These are phyloP conservation scores for Adoxophyes honmai DNA, from an alignment of 1,140 invertebrate species.

Conservation along the genomic window DNA sequence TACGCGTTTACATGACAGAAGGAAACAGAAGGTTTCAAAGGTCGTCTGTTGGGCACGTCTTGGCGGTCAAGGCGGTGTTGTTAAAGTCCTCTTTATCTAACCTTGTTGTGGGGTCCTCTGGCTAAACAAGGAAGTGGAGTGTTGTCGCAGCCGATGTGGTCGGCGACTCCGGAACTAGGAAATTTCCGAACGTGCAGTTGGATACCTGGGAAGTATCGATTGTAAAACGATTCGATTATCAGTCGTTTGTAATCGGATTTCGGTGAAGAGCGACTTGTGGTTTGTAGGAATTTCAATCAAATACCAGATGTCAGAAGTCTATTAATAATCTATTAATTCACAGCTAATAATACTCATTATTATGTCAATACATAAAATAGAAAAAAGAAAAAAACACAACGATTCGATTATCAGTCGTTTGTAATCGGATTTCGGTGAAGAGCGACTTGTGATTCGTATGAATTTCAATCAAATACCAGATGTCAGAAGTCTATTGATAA, in stretches of 20 bases:
- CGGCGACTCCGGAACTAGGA: slow-evolving; percentile 32
- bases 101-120: slow-evolving; percentile 10
- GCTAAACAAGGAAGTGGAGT: slow-evolving; percentile 36
- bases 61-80: slow-evolving; percentile 40
- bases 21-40: slow-evolving; percentile 47
- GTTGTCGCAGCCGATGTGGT: slow-evolving; percentile 19
- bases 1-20: slow-evolving; percentile 37
- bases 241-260: neutral
- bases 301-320: too few species aligned
- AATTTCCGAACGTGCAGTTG: slow-evolving; percentile 15
- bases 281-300: too few species aligned
- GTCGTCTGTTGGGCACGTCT: slow-evolving; percentile 26
- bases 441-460: too few species aligned
- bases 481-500: too few species aligned
- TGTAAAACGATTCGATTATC: neutral
- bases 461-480: too few species aligned
- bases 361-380: too few species aligned
- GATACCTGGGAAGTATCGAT: neutral
- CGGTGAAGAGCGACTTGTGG: too few species aligned
- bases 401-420: neutral
- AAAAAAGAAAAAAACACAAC: too few species aligned
- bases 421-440: slow-evolving; percentile 5
- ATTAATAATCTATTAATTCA: too few species aligned
- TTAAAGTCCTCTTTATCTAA: slow-evolving; percentile 29
- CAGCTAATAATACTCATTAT: too few species aligned